phyloP scores from a whole-genome alignment of 2,888 invertebrate species.

The Drosophila mimetica region DNA sequence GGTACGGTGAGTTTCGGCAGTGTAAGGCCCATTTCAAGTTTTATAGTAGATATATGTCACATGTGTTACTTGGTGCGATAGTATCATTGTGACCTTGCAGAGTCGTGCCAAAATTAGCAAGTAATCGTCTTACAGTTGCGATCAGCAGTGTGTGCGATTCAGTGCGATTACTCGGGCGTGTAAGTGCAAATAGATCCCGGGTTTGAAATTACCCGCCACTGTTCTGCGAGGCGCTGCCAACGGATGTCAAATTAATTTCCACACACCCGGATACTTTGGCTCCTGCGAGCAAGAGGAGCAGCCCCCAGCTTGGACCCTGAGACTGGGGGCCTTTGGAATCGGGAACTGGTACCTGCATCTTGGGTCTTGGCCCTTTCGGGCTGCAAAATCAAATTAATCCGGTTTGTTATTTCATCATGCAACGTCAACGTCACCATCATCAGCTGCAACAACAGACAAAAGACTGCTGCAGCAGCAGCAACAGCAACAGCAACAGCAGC shows the following conservation, averaged over 20 bases:
- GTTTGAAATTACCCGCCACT: constrained; percentile 42
- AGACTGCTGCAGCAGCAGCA: constrained; percentile 52
- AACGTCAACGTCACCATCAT: constrained; percentile 76
- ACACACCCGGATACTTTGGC: constrained; percentile 23
- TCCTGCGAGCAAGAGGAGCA: constrained; percentile 25
- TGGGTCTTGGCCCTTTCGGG: constrained; percentile 17
- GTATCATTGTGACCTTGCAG: too few relatives aligned
- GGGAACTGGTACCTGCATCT: constrained; percentile 10
- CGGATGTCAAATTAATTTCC: constrained; percentile 68
- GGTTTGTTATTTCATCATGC: constrained; percentile 82
- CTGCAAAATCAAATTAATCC: constrained; percentile 81
- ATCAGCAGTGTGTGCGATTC: constrained; percentile 10
- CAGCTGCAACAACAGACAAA: constrained; percentile 80
- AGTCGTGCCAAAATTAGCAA: too few relatives aligned
- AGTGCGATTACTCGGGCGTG: constrained; percentile 24
- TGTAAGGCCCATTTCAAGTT: too few relatives aligned
- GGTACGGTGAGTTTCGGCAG: constrained; percentile 4
- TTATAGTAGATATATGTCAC: too few relatives aligned
- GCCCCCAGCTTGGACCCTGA: constrained; percentile 6
- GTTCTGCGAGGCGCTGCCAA: constrained; percentile 42
- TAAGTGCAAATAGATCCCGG: constrained; percentile 9
- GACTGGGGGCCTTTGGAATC: constrained; percentile 7
- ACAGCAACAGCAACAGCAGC: constrained; percentile 47
- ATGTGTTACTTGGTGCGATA: too few relatives aligned
- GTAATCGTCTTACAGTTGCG: not conserved